phyloP scores from a whole-genome alignment of 2,888 invertebrate species.

The Metallyticus violacea region DNA sequence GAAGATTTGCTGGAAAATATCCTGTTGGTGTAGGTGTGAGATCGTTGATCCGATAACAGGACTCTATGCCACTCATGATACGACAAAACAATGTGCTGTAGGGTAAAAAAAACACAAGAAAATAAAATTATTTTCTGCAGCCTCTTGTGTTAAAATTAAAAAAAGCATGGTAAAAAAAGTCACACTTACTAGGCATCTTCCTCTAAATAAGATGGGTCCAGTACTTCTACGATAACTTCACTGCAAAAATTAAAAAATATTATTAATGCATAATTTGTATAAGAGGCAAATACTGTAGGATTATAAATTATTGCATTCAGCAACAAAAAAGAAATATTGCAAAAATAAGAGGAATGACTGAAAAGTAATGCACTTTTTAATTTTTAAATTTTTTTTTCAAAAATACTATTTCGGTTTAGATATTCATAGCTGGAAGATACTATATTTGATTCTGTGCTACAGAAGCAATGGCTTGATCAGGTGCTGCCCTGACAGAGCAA shows the following conservation, averaged over 20 bases:
- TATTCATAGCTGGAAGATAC: too few species aligned
- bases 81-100: slow-evolving; percentile 60
- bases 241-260: slow-evolving; percentile 50
- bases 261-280: too few species aligned
- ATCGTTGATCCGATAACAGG: slow-evolving; percentile 61
- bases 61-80: slow-evolving; percentile 62
- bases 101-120: neutral
- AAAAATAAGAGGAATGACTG: neutral
- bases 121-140: neutral
- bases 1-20: slow-evolving; percentile 45
- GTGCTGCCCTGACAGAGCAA: too few species aligned
- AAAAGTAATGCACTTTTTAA: neutral
- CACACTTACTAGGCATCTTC: slow-evolving; percentile 76
- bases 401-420: too few species aligned
- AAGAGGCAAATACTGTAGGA: too few species aligned
- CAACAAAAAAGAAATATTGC: too few species aligned
- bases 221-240: slow-evolving; percentile 59
- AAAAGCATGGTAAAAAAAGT: slow-evolving; percentile 37
- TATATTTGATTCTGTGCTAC: too few species aligned
- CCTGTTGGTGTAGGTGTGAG: slow-evolving; percentile 52
- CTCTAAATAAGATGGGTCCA: slow-evolving; percentile 68
- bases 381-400: slow-evolving; percentile 21
- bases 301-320: too few species aligned
- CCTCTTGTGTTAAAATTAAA: neutral
- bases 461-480: too few species aligned